A percentile compares a stretch with the other conserved stretches of the same genome.
Evolutionary conservation across 2,113 vertebrate species (phyloP).

Genomic region (Crotalus helleri): DNA sequence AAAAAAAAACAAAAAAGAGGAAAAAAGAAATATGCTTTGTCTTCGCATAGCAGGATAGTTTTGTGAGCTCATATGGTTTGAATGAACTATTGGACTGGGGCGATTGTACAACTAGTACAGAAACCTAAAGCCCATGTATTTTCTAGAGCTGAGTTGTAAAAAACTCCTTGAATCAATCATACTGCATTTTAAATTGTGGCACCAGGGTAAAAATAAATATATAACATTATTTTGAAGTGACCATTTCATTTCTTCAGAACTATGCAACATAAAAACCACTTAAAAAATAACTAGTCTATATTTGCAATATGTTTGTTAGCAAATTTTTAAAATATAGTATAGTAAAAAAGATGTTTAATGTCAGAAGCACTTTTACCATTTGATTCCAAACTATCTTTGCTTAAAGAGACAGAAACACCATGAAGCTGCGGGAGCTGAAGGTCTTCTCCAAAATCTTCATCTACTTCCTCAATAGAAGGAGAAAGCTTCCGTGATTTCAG

Average conservation of each 20-base stretch:
- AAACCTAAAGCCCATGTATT: not conserved
- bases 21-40: not conserved
- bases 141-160: not conserved
- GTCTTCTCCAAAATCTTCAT: slow-evolving; percentile 57
- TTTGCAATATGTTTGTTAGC: not conserved
- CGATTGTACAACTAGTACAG: not conserved
- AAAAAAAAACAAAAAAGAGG: not conserved
- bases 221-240: not conserved
- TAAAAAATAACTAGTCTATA: not conserved
- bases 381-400: slow-evolving; percentile 74
- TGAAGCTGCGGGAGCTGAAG: slow-evolving; percentile 52
- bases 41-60: not conserved
- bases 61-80: not conserved
- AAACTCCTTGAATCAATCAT: not conserved
- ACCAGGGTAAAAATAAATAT: not conserved
- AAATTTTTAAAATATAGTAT: not conserved
- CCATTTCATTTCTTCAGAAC: not conserved
- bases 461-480: slow-evolving; percentile 62
- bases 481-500: slow-evolving; percentile 72
- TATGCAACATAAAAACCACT: not conserved
- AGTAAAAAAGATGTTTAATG: not conserved
- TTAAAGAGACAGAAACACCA: slow-evolving; percentile 57
- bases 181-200: not conserved
- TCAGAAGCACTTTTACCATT: slow-evolving; percentile 71
- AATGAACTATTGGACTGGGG: not conserved